Evolutionary conservation across 2,797 vertebrate species (phyloP), one percentile per base, ranked within the genome.

Genomic region (Premnoplex brunnescens): DNA sequence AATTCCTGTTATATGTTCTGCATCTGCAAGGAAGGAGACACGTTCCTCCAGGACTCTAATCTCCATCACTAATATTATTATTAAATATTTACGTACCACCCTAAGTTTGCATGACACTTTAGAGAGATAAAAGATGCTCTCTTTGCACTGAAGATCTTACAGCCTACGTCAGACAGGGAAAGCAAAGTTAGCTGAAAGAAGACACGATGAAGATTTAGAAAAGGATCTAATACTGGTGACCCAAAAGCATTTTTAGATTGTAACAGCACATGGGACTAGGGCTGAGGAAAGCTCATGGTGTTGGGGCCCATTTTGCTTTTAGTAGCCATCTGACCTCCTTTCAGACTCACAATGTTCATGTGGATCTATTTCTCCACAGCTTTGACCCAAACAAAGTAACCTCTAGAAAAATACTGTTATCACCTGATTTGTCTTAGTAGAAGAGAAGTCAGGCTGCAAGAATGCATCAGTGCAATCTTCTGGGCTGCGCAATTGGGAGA

Each of bases 71-170:
- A 92, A 83, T 94, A 93, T 75, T 92, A 95, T 89, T 91, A 95
- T 95, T 91, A 96, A 96, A 95, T 95, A 94, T 96, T 97, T 84
- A 96, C 28, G 0, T 59, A n/a, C 58, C 52, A 66, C 66, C 92
- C 60, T 41, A 93, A 76, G 67, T 84, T 89, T 81, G 66, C 36
- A 32, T 59, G 66, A 81, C 82, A 81, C 67, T 87, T 79, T 58
- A 37, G 28, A 32, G 82, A 96, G 93, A 96, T 91, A 73, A 95
- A 96, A 97, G 88, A 44, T 75, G 34, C 41, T 76, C 27, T 83
- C 67, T 74, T 59, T 62, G 78, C 79, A 58, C 86, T 77, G 64
- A 95, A 96, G 92, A 96, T 94, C 87, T 94, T 94, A 91, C 60
- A 81, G 75, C 43, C 56, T 79, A 37, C 7, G 0, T 89, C 77